A percentile compares a stretch with the other conserved stretches of the same genome.
phyloP scores from a whole-genome alignment of 2,797 vertebrate species.

The Sternotherus odoratus region DNA sequence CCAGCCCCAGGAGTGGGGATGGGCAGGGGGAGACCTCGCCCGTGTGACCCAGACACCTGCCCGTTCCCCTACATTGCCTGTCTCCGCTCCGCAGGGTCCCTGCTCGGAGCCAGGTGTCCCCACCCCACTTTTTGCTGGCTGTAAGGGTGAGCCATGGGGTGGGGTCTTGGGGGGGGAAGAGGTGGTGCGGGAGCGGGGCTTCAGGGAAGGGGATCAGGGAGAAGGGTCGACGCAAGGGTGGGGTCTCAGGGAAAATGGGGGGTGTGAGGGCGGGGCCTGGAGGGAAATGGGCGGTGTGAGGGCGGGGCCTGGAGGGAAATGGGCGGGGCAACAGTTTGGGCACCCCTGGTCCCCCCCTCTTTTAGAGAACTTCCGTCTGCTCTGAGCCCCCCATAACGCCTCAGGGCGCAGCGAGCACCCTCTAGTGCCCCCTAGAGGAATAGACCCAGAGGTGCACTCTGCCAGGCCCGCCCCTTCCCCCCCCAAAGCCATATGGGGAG shows the following conservation, averaged over 20 bases:
- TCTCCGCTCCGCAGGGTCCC: background rate
- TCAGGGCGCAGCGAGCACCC: background rate
- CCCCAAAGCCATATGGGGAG: background rate
- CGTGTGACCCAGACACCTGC: background rate
- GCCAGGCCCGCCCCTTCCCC: background rate
- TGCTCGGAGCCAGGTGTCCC: background rate
- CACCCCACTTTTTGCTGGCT: background rate
- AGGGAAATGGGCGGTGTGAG: too few relatives aligned
- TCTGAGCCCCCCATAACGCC: too few relatives aligned
- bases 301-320: too few relatives aligned
- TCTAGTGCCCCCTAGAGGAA: background rate
- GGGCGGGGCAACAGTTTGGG: too few relatives aligned
- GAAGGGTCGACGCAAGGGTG: too few relatives aligned
- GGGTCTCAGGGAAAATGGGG: too few relatives aligned
- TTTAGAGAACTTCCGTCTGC: too few relatives aligned
- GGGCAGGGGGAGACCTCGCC: background rate
- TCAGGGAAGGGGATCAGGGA: background rate
- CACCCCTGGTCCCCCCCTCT: too few relatives aligned
- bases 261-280: too few relatives aligned
- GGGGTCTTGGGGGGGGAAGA: background rate
- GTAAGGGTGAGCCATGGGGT: background rate
- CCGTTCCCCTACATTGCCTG: background rate
- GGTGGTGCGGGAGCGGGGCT: background rate
- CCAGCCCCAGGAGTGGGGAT: background rate
- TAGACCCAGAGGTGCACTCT: background rate